Evolutionary conservation across 2,113 vertebrate species (phyloP), one percentile per base, ranked within the genome.

Genomic region (Pelvicachromis taeniatus): DNA sequence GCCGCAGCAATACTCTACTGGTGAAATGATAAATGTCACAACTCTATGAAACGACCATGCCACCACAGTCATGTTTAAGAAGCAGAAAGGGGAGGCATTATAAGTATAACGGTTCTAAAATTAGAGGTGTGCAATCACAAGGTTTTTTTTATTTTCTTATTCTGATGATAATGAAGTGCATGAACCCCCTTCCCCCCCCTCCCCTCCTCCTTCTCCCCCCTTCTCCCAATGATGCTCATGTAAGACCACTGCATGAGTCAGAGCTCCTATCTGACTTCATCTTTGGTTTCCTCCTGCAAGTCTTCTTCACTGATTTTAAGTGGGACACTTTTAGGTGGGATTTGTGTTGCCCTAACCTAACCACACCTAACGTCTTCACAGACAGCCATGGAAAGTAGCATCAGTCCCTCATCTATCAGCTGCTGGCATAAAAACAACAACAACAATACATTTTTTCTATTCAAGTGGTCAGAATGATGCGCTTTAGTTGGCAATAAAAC

Each of bases 231-330:
- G 65, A 73, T 45, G 65, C 14, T 73, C 65, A 48, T 73, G 40
- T 26, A 70, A 48, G 65, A 19, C 68, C 21, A 73, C 40, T 12
- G 68, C 77, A 56, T 56, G 77, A 78, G 77, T 78, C 77, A 78
- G 35, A 78, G 77, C 77, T 78, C 4, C 33, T 73, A 17, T 26
- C 14, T 73, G 23, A 73, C 42, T 73, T 54, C 11, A 21, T 54
- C 52, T 54, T 17, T 26, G 21, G 65, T 70, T 70, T 45, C 21
- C 3, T 2, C 26, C 65, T 70, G 40, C 23, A 48, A 29, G 65
- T 45, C 42, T 38, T 63, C 59, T 73, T 50, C 4, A 9, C 23
- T 73, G 42, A 73, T 48, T 48, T 73, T 29, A 48, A 73, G 9
- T 73, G 65, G 65, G 65, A 42, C 23, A 73, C 40, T 26, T 4